phyloP scores from a whole-genome alignment of 2,113 vertebrate genomes.

The Cavia porcellus region DNA sequence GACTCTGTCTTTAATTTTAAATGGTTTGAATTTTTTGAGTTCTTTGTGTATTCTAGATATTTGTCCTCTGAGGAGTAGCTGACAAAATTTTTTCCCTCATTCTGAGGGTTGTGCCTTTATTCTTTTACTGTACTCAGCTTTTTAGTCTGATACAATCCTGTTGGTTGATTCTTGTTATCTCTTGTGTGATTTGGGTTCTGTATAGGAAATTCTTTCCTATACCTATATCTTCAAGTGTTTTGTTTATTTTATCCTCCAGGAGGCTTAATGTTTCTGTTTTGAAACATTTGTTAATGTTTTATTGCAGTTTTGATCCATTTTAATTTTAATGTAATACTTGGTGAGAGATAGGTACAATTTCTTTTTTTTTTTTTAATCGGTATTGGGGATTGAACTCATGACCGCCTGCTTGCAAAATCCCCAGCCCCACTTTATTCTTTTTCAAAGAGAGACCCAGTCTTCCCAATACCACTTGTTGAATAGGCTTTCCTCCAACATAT shows the following conservation, averaged over 20 bases:
- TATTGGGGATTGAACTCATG: no score
- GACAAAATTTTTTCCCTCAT: neutral
- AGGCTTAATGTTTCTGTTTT: neutral
- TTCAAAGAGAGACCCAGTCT: neutral
- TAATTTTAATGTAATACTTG: neutral
- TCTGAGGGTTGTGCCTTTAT: neutral
- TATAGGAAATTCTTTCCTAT: neutral
- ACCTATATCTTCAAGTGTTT: neutral
- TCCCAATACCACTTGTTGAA: neutral
- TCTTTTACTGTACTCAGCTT: neutral
- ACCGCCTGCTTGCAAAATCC: no score
- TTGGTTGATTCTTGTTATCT: neutral
- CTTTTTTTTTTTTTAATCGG: no score
- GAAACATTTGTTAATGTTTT: no score
- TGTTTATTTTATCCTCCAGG: neutral
- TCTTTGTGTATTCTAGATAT: neutral
- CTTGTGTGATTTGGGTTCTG: neutral
- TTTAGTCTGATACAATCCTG: neutral
- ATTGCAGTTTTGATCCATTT: neutral
- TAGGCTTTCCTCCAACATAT: neutral
- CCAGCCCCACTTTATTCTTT: no score
- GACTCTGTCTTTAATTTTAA: neutral
- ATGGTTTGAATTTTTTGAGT: neutral
- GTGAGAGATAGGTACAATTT: neutral
- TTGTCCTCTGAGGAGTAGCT: neutral